phyloP scores from a whole-genome alignment of 2,797 vertebrate species.

The Tachyglossus aculeatus region DNA sequence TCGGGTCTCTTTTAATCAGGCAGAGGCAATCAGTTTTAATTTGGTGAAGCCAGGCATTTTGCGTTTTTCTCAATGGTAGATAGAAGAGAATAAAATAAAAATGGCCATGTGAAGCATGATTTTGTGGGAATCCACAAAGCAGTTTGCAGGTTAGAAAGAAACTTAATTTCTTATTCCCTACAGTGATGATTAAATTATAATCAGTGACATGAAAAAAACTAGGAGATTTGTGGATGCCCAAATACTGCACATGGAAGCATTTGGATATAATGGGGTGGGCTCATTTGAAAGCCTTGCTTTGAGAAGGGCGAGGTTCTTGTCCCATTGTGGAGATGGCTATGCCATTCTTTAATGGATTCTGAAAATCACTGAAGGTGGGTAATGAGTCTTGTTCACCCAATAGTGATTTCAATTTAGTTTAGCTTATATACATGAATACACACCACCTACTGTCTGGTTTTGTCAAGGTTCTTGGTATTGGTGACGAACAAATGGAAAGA shows the following conservation, averaged over 20 bases:
- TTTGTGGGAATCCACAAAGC: too few relatives aligned
- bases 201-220: background rate
- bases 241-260: background rate
- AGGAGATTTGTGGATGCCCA: background rate
- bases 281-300: constrained; percentile 16
- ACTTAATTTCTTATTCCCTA: background rate
- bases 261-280: background rate
- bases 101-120: constrained; percentile 2
- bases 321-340: constrained; percentile 6
- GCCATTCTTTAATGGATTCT: constrained; percentile 11
- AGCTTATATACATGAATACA: too few relatives aligned
- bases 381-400: background rate
- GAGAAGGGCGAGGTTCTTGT: constrained; percentile 26
- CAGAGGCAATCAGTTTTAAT: constrained; percentile 18
- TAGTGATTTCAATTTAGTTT: too few relatives aligned
- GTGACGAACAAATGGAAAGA: too few relatives aligned
- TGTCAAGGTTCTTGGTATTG: too few relatives aligned
- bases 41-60: background rate
- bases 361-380: background rate
- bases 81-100: constrained; percentile 28
- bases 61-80: background rate
- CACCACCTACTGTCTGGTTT: too few relatives aligned
- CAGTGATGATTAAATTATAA: background rate
- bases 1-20: constrained; percentile 3
- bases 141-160: constrained; percentile 18